Evolutionary conservation across 2,113 vertebrate species (phyloP).

Genomic region (Tinamus guttatus): DNA sequence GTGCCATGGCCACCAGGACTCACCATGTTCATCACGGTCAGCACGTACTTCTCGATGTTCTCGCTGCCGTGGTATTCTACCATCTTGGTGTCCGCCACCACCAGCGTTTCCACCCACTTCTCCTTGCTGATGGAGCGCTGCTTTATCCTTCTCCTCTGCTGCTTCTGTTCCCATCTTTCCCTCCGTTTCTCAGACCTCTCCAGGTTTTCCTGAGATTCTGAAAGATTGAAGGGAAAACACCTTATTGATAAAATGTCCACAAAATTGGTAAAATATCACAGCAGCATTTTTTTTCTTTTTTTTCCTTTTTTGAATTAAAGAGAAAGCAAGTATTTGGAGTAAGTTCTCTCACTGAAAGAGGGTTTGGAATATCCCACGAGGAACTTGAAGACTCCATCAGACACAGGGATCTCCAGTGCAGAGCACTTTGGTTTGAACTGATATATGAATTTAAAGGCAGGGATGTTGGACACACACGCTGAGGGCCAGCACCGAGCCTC

Average conservation of each 20-base stretch:
- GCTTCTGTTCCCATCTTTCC: conserved; percentile 82
- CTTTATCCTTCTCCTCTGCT: conserved; percentile 71
- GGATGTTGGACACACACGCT: rapidly evolving
- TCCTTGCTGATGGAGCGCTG: conserved; percentile 92
- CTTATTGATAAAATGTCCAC: neutral
- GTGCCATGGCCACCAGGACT: conserved; percentile 54
- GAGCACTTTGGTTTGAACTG: rapidly evolving
- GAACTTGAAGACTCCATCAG: neutral
- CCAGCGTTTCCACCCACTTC: conserved; percentile 97
- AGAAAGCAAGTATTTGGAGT: neutral
- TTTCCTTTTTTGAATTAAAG: neutral
- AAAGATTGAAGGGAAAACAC: neutral
- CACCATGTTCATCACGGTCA: conserved; percentile 98
- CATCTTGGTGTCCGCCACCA: conserved; percentile 96
- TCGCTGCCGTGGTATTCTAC: conserved; percentile 89
- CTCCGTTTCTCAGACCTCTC: conserved; percentile 73
- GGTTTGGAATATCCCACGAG: neutral
- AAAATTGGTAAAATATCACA: neutral
- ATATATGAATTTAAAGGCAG: rapidly evolving
- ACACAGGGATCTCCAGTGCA: neutral
- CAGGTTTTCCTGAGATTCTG: conserved; percentile 44
- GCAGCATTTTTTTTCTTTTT: neutral
- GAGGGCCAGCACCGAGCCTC: neutral
- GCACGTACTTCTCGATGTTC: conserved; percentile 88
- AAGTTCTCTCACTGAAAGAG: neutral